Conservation (phyloP, 30 jellyfish, hydroid and myxozoan species). For the Turritopsis dohrnii region DNA sequence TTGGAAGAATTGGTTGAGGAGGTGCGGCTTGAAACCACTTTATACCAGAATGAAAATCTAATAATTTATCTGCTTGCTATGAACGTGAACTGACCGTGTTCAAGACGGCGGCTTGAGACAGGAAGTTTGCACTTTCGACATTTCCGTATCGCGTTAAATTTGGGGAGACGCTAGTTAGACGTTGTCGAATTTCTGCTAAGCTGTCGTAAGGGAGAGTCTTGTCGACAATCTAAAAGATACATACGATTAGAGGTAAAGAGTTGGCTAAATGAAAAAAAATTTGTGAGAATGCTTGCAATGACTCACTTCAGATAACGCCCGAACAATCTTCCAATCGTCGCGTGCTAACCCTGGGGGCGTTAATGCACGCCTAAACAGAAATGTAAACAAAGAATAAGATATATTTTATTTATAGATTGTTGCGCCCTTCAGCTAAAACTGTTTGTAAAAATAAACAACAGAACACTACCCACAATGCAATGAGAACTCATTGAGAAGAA, state of each 20-base stretch:
- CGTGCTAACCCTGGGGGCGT: constrained; percentile 96
- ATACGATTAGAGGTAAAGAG: background rate
- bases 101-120: constrained; percentile 50
- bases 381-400: too few species aligned
- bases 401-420: too few species aligned
- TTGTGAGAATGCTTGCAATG: background rate
- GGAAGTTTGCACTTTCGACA: constrained; percentile 82
- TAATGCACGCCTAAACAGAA: constrained; percentile 65
- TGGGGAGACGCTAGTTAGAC: constrained; percentile 83
- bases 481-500: too few species aligned
- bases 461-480: background rate
- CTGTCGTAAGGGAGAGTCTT: constrained; percentile 71
- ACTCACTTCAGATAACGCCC: constrained; percentile 91
- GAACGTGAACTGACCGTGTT: constrained; percentile 35
- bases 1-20: too few species aligned
- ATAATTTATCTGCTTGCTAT: too few species aligned
- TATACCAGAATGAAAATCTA: too few species aligned
- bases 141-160: constrained; percentile 89
- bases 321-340: constrained; percentile 96
- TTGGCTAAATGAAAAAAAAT: too few species aligned
- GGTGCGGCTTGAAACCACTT: too few species aligned
- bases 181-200: constrained; percentile 66
- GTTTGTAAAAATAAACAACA: background rate
- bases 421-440: too few species aligned
- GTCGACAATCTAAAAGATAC: constrained; percentile 50